Evolutionary conservation across 1,140 invertebrate genomes (phyloP).

Genomic region (Drosophila punjabiensis): DNA sequence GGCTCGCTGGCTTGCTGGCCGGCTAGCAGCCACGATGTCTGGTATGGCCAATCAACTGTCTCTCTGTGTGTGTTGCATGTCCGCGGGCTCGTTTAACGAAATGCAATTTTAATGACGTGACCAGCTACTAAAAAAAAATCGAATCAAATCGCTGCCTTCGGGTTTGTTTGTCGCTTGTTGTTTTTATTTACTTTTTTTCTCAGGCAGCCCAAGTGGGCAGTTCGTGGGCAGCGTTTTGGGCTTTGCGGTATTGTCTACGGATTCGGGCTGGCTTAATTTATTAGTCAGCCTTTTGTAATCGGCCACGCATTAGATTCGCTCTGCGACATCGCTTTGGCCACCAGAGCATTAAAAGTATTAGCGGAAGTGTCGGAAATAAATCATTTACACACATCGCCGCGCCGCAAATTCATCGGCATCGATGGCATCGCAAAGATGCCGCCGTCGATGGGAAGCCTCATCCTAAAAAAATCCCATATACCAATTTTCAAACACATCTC

Average conservation of each 20-base stretch:
- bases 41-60: slow-evolving; percentile 49
- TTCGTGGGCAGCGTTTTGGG: slow-evolving; percentile 64
- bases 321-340: slow-evolving; percentile 26
- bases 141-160: slow-evolving; percentile 51
- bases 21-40: slow-evolving; percentile 75
- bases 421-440: slow-evolving; percentile 45
- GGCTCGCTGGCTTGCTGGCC: slow-evolving; percentile 27
- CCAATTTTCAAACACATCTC: slow-evolving; percentile 16
- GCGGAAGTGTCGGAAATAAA: slow-evolving; percentile 76
- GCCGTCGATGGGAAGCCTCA: slow-evolving; percentile 50
- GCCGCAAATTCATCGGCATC: slow-evolving; percentile 34
- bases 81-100: slow-evolving; percentile 67
- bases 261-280: slow-evolving; percentile 50
- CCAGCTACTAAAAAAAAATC: slow-evolving; percentile 56
- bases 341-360: slow-evolving; percentile 49
- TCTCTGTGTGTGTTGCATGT: slow-evolving; percentile 30
- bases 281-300: slow-evolving; percentile 68
- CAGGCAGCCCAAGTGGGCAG: slow-evolving; percentile 49
- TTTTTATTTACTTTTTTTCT: slow-evolving; percentile 59
- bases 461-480: slow-evolving; percentile 31
- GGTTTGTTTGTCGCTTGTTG: slow-evolving; percentile 19
- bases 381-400: slow-evolving; percentile 54
- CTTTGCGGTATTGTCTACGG: slow-evolving; percentile 33
- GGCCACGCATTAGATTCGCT: slow-evolving; percentile 55
- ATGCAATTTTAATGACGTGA: slow-evolving; percentile 82